Evolutionary conservation across 2,113 vertebrate genomes (phyloP).

Genomic region (Okapia johnstoni): DNA sequence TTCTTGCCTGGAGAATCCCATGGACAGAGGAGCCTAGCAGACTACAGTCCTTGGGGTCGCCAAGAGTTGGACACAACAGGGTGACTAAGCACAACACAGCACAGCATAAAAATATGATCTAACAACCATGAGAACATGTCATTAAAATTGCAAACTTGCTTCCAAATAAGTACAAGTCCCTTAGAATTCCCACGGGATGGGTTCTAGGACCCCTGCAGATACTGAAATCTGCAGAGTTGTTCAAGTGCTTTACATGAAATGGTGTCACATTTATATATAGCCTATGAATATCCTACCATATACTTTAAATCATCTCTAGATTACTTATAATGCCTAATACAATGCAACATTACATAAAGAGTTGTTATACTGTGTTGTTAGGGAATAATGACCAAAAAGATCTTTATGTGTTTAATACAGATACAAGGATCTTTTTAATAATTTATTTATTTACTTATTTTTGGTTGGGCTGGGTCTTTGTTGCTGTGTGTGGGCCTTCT

Average conservation of each 20-base stretch:
- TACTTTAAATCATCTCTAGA: neutral
- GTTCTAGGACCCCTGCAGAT: neutral
- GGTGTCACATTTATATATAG: neutral
- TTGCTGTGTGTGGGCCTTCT: neutral
- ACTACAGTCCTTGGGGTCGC: accelerated
- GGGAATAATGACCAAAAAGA: neutral
- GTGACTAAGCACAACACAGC: neutral
- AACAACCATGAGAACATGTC: neutral
- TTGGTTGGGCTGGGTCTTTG: neutral
- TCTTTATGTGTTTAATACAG: neutral
- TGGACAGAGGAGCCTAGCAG: neutral
- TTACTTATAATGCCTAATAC: neutral
- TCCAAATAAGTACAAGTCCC: neutral
- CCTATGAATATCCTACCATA: neutral
- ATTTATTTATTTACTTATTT: neutral
- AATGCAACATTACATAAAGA: neutral
- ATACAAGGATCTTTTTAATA: neutral
- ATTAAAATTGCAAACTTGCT: neutral
- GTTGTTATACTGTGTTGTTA: neutral
- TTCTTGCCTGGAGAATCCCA: neutral
- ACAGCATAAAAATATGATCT: neutral
- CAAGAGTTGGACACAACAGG: neutral
- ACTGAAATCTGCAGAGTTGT: neutral
- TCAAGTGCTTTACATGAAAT: neutral
- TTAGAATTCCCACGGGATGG: neutral